Base-by-base conservation (phyloP, 1,140 invertebrate genomes). In the Eriosoma lanigerum region DNA sequence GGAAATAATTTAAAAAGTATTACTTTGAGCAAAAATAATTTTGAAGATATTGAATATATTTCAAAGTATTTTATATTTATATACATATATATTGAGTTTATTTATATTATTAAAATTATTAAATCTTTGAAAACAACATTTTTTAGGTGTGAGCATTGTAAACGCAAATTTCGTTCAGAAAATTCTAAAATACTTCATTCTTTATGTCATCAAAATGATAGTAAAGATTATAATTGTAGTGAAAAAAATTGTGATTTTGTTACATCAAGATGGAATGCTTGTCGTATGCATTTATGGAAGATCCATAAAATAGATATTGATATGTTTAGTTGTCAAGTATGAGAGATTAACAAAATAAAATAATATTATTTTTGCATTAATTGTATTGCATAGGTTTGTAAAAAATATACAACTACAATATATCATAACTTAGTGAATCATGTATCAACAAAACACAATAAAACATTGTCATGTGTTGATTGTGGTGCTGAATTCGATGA, bases 241-340 rank as follows among this genome's bases (percentile, higher is more conserved):
- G 73, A 82, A 80, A 70, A 72, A 50, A 24, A 81, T 60, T 84
- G 83, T 80, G 56, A 46, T 38, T 44, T 75, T 24, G 52, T 44
- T 10, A 83, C 82, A 66, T 9, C 75, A 17, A 82, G 82, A 21
- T 84, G 83, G 83, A 52, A 60, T 19, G 48, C 64, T 19, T 83
- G 83, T 73, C 62, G 82, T n/a, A 89, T 89, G 52, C 93, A 95
- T 86, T 86, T 94, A n/a, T 94, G 93, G 92, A 89, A 89, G 58
- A 83, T 87, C 0, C 93, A 95, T 84, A 86, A 88, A 56, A 89
- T 94, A 26, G 92, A 94, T 84, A 88, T 92, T 86, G 93, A 94
- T 84, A 85, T 94, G 46, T 90, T 90, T 81, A 88, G 89, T 17
- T 94, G 93, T 85, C 87, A 88, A 81, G 86, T 89, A 83, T 91